These are phyloP conservation scores for Lasaia peninsularis DNA, from an alignment of 1,140 invertebrate species.

Conservation along the genomic window DNA sequence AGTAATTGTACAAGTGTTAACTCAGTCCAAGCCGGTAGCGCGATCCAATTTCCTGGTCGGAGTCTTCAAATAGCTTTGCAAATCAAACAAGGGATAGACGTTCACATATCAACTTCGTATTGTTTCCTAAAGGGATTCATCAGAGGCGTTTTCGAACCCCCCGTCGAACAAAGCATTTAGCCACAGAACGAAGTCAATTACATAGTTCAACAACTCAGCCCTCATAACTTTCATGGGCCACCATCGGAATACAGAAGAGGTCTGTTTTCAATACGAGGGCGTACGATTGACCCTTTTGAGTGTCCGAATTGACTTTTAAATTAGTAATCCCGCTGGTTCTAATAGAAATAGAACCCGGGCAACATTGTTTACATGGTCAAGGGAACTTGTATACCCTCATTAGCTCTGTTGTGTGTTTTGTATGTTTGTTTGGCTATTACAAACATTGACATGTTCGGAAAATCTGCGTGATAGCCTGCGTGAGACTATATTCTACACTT, in stretches of 20 bases:
- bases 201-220: constrained; percentile 76
- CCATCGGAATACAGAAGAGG: constrained; percentile 75
- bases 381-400: constrained; percentile 72
- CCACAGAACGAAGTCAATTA: constrained; percentile 75
- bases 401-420: constrained; percentile 58
- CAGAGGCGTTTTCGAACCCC: constrained; percentile 73
- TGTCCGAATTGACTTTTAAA: constrained; percentile 77
- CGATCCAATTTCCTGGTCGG: constrained; percentile 66
- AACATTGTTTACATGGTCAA: constrained; percentile 64
- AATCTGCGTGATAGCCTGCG: background rate
- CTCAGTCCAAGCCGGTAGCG: constrained; percentile 47
- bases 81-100: constrained; percentile 74
- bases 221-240: constrained; percentile 75
- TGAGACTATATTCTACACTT: no score
- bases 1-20: constrained; percentile 68
- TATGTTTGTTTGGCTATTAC: background rate
- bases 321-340: constrained; percentile 73
- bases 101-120: constrained; percentile 74
- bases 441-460: background rate
- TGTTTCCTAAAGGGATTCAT: constrained; percentile 41
- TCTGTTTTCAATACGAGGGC: constrained; percentile 70
- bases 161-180: constrained; percentile 67
- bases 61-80: constrained; percentile 73
- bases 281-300: constrained; percentile 74
- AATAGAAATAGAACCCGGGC: constrained; percentile 61